Percentiles rank a stretch among this genome's conserved stretches.
These are phyloP conservation scores for Trimorus sp. DNA, from an alignment of 2,888 invertebrate species.

Conservation along the genomic window DNA sequence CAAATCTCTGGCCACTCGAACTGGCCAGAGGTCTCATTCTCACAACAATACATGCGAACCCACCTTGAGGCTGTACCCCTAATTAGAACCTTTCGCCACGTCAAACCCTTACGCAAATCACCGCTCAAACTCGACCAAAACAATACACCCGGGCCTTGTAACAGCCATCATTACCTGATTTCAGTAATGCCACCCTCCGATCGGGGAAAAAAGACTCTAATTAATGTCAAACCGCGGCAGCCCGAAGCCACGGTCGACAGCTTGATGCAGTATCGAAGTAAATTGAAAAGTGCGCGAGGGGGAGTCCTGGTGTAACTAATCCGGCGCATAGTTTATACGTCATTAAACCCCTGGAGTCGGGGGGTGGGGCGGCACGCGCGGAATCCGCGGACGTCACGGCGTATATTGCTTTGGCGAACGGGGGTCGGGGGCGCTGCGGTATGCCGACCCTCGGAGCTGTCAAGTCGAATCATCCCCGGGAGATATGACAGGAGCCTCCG, in stretches of 20 bases:
- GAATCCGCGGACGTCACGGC: slow-evolving; percentile 80
- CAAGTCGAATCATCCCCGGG: slow-evolving; percentile 80
- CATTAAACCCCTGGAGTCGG: slow-evolving; percentile 77
- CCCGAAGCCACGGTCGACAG: slow-evolving; percentile 44
- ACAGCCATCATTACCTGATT: slow-evolving; percentile 1
- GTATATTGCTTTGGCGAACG: slow-evolving; percentile 69
- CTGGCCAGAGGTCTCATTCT: no score
- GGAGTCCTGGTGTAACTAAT: slow-evolving; percentile 74
- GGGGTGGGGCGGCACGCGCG: slow-evolving; percentile 73
- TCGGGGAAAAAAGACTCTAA: slow-evolving; percentile 26
- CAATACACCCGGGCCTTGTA: neutral
- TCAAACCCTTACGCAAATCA: no score
- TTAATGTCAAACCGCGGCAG: slow-evolving; percentile 56
- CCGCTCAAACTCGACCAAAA: no score
- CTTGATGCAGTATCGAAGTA: slow-evolving; percentile 54
- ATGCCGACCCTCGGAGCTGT: slow-evolving; percentile 75
- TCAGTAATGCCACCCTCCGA: neutral
- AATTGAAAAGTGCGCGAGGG: slow-evolving; percentile 62
- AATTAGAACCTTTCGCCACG: no score
- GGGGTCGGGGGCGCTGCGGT: slow-evolving; percentile 49
- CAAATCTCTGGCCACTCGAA: no score
- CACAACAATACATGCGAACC: no score
- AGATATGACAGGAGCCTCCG: slow-evolving; percentile 76
- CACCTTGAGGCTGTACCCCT: no score
- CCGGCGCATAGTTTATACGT: slow-evolving; percentile 82